These are phyloP conservation scores for Tetheella fluctuosa DNA, from an alignment of 2,888 invertebrate genomes.

Conservation along the genomic window DNA sequence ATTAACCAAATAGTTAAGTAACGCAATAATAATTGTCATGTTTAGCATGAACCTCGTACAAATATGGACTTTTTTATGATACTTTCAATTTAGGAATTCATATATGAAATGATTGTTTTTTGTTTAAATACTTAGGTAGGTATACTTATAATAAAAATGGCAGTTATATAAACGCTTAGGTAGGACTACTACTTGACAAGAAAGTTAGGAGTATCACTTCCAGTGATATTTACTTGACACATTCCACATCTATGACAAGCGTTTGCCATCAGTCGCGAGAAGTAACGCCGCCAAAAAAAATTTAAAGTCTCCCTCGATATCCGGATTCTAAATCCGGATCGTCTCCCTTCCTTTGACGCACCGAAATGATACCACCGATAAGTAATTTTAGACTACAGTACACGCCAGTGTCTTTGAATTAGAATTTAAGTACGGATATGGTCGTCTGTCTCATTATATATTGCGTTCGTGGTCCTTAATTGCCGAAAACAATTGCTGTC, in stretches of 20 bases:
- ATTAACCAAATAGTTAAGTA: too few species aligned
- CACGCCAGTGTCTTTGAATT: slow-evolving; percentile 13
- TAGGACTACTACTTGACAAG: too few species aligned
- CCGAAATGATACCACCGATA: slow-evolving; percentile 58
- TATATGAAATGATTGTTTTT: too few species aligned
- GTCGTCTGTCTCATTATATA: not conserved
- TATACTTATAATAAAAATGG: too few species aligned
- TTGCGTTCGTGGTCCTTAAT: slow-evolving; percentile 4
- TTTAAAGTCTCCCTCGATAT: slow-evolving; percentile 62
- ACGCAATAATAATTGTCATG: too few species aligned
- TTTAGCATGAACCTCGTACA: too few species aligned
- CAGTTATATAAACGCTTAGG: not conserved
- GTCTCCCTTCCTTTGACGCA: slow-evolving; percentile 55
- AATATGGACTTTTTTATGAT: too few species aligned
- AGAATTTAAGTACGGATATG: not conserved
- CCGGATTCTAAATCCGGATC: slow-evolving; percentile 73
- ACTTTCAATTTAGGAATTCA: too few species aligned
- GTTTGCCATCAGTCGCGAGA: slow-evolving; percentile 49
- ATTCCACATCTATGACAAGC: slow-evolving; percentile 28
- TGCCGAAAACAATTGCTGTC: slow-evolving; percentile 4
- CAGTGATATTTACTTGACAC: slow-evolving; percentile 21
- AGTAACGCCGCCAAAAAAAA: slow-evolving; percentile 63
- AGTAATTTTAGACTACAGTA: slow-evolving; percentile 46
- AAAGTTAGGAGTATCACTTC: slow-evolving; percentile 30
- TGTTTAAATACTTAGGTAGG: too few species aligned